These are phyloP conservation scores for Podarcis raffonei DNA, from an alignment of 2,113 vertebrate species.

Conservation along the genomic window DNA sequence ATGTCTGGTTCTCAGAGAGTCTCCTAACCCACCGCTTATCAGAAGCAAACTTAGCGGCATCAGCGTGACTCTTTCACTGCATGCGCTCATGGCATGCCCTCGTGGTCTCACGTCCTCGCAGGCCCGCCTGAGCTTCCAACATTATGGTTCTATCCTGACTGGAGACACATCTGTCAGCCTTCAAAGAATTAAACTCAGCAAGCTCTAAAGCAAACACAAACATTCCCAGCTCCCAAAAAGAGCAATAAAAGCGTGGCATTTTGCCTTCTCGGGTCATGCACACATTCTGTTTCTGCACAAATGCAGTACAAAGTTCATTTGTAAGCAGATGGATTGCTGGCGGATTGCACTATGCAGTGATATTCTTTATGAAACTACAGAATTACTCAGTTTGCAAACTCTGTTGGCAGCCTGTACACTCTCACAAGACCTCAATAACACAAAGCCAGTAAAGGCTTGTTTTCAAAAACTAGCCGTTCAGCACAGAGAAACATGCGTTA, in stretches of 20 bases:
- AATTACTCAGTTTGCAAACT: background rate
- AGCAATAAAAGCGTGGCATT: constrained; percentile 10
- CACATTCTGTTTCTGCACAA: background rate
- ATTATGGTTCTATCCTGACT: constrained; percentile 6
- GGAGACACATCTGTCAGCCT: background rate
- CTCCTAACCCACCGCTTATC: too few relatives aligned
- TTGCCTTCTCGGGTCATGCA: background rate
- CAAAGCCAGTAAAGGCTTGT: background rate
- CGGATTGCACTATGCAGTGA: background rate
- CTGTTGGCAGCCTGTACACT: background rate
- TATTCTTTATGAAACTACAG: background rate
- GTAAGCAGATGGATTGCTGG: background rate
- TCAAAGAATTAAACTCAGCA: background rate
- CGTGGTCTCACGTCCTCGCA: background rate
- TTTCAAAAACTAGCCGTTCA: background rate
- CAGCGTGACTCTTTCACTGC: too few relatives aligned
- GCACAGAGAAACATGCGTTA: background rate
- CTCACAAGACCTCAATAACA: background rate
- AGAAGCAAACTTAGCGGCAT: too few relatives aligned
- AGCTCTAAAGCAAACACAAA: background rate
- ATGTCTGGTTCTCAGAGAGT: too few relatives aligned
- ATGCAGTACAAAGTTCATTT: constrained; percentile 11
- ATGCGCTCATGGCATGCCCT: background rate
- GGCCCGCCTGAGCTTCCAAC: background rate
- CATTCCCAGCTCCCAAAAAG: background rate